phyloP scores from a whole-genome alignment of 2,797 vertebrate genomes.

The Strix occidentalis region DNA sequence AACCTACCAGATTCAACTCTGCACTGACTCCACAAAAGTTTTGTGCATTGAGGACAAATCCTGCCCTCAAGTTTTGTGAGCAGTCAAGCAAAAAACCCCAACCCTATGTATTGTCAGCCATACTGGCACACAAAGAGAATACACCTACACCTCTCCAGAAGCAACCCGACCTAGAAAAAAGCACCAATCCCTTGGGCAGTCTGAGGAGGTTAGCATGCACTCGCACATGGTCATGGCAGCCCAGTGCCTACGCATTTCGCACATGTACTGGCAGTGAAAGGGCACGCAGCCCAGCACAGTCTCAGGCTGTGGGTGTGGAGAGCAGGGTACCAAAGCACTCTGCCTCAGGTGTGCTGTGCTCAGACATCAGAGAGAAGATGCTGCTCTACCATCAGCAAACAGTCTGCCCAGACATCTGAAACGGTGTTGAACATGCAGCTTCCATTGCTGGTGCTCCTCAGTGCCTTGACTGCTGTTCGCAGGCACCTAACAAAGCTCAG shows the following conservation, averaged over 20 bases:
- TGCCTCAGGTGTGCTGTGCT: background rate
- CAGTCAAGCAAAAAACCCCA: background rate
- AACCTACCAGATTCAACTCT: background rate
- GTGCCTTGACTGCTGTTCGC: fast-evolving
- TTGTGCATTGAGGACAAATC: background rate
- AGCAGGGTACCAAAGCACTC: background rate
- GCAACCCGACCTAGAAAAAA: background rate
- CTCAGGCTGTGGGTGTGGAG: background rate
- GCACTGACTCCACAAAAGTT: background rate
- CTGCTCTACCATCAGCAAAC: background rate
- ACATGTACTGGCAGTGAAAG: fast-evolving
- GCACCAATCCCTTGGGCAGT: background rate
- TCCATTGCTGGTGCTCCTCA: background rate
- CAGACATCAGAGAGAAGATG: background rate
- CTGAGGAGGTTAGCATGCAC: background rate
- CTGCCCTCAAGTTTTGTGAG: background rate
- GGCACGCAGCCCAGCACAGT: fast-evolving
- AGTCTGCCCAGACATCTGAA: background rate
- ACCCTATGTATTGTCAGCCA: background rate
- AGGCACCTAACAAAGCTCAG: background rate
- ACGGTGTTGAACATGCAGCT: fast-evolving
- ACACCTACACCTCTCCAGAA: background rate
- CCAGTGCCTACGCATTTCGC: fast-evolving
- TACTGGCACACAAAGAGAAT: background rate
- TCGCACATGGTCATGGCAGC: fast-evolving